These are phyloP conservation scores for Erebia aethiops DNA, from an alignment of 2,888 invertebrate species.

Conservation along the genomic window DNA sequence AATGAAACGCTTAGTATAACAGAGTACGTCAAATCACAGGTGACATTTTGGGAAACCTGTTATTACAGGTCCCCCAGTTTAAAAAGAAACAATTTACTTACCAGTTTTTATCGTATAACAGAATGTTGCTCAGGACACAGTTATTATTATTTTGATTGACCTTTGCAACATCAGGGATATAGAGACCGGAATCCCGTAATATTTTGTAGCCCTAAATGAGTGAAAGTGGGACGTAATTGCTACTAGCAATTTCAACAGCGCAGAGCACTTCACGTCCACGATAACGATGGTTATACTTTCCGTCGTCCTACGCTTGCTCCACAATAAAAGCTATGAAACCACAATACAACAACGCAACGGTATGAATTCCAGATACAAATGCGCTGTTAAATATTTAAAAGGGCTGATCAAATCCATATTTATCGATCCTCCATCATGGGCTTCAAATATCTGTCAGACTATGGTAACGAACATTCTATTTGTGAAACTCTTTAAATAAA, in stretches of 20 bases:
- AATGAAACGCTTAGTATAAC: too few species aligned
- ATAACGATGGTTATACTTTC: conserved; percentile 4
- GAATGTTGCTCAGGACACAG: too few species aligned
- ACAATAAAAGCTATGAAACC: conserved; percentile 11
- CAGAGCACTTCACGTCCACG: not conserved
- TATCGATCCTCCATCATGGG: conserved; percentile 18
- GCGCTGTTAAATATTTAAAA: conserved; percentile 26
- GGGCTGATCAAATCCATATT: conserved; percentile 22
- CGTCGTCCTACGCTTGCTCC: not conserved
- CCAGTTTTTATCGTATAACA: too few species aligned
- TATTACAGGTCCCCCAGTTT: too few species aligned
- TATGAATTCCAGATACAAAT: conserved; percentile 23
- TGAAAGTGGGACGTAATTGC: not conserved
- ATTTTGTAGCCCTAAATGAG: not conserved
- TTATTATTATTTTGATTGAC: too few species aligned
- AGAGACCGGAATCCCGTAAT: not conserved
- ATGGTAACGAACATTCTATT: conserved; percentile 17
- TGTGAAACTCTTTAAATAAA: conserved; percentile 10
- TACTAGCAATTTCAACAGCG: not conserved
- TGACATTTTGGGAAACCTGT: too few species aligned
- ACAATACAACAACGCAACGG: conserved; percentile 10
- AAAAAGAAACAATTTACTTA: too few species aligned
- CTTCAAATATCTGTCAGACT: conserved; percentile 24
- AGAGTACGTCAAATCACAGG: too few species aligned
- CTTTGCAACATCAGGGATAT: too few species aligned